phyloP scores from a whole-genome alignment of 2,888 invertebrate species.

The Formica aserva region DNA sequence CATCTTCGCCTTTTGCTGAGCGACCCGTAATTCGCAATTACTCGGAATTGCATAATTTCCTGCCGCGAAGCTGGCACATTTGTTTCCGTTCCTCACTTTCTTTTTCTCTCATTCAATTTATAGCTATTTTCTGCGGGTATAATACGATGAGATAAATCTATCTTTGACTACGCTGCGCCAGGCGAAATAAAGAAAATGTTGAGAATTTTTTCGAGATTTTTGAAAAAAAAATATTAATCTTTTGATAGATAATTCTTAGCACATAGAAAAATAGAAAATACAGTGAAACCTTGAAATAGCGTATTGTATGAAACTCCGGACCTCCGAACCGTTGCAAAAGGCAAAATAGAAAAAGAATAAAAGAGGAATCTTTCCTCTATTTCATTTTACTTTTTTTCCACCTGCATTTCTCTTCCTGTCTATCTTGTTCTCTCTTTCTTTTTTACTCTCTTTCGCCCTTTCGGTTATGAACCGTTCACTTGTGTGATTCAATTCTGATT shows the following conservation, averaged over 20 bases:
- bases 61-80: background rate
- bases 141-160: slow-evolving; percentile 43
- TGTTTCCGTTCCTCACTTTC: slow-evolving; percentile 40
- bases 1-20: slow-evolving; percentile 12
- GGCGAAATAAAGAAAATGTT: background rate
- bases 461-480: slow-evolving; percentile 58
- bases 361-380: slow-evolving; percentile 10
- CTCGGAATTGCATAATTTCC: slow-evolving; percentile 49
- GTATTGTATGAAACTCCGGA: too few species aligned
- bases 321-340: background rate
- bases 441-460: slow-evolving; percentile 20
- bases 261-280: too few species aligned
- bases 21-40: background rate
- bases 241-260: too few species aligned
- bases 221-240: too few species aligned
- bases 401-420: slow-evolving; percentile 22
- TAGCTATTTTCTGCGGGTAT: slow-evolving; percentile 41
- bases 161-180: slow-evolving; percentile 17
- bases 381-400: background rate
- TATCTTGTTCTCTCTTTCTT: slow-evolving; percentile 10
- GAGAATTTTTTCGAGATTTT: too few species aligned
- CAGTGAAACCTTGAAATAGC: too few species aligned
- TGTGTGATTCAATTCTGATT: slow-evolving; percentile 62
- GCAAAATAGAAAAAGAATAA: slow-evolving; percentile 22
- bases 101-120: slow-evolving; percentile 42